Evolutionary conservation across 2,797 vertebrate genomes (phyloP).

Genomic region (Crocidura indochinensis): DNA sequence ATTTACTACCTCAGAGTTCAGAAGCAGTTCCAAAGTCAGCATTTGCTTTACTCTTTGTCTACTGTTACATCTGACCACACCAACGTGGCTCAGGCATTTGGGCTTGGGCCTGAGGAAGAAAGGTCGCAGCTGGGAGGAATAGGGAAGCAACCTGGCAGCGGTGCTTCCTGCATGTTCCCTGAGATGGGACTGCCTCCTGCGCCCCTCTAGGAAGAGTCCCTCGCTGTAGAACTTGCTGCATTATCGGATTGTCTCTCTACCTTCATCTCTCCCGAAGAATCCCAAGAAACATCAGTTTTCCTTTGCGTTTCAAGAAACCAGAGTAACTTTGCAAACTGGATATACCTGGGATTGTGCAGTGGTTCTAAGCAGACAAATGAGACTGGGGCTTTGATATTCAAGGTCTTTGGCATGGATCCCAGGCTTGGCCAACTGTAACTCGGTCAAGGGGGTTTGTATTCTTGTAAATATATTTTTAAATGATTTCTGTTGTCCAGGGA

Average conservation of each 20-base stretch:
- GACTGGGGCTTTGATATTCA: constrained; percentile 85
- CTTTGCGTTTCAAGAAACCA: constrained; percentile 76
- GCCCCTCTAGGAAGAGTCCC: neutral
- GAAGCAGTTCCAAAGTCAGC: constrained; percentile 93
- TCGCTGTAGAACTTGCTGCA: constrained; percentile 68
- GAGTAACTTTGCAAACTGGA: constrained; percentile 53
- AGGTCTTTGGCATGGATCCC: constrained; percentile 73
- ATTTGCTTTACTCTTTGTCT: constrained; percentile 91
- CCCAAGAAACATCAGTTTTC: constrained; percentile 61
- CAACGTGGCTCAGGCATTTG: neutral
- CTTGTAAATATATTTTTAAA: constrained; percentile 72
- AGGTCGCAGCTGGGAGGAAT: constrained; percentile 36
- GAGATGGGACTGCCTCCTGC: too few relatives aligned
- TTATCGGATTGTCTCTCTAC: constrained; percentile 71
- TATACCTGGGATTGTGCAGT: constrained; percentile 61
- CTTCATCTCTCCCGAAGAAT: constrained; percentile 58
- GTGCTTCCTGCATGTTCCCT: neutral
- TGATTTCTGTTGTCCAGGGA: constrained; percentile 74
- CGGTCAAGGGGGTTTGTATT: constrained; percentile 76
- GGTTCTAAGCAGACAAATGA: constrained; percentile 66
- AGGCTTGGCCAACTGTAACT: constrained; percentile 72
- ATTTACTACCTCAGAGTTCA: constrained; percentile 96
- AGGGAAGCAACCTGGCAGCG: neutral
- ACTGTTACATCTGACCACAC: constrained; percentile 81
- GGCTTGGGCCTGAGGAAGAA: constrained; percentile 44